Conservation (phyloP, 2,113 vertebrate genomes). For the Channa argus region DNA sequence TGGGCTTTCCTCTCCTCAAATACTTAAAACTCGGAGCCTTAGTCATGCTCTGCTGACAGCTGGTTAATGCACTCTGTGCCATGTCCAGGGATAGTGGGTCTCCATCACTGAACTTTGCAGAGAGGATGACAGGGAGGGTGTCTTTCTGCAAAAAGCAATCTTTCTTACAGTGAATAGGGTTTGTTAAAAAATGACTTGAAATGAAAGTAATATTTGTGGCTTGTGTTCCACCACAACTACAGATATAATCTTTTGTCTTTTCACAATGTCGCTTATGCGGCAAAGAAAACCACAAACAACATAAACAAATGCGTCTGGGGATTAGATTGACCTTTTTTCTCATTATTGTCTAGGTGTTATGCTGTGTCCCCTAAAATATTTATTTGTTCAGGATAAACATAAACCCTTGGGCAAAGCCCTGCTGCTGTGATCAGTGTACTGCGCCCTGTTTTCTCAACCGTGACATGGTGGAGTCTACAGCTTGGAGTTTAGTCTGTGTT, state of each 20-base stretch:
- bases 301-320: conserved; percentile 2
- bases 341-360: conserved; percentile 23
- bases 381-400: conserved; percentile 45
- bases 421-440: conserved; percentile 16
- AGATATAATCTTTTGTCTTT: conserved; percentile 24
- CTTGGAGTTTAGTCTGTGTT: background rate
- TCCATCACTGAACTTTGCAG: conserved; percentile 50
- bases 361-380: conserved; percentile 18
- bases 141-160: conserved; percentile 22
- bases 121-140: conserved; percentile 41
- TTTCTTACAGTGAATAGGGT: background rate
- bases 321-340: conserved; percentile 38
- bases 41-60: conserved; percentile 72
- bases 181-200: background rate
- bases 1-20: conserved; percentile 43
- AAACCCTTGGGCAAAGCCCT: conserved; percentile 26
- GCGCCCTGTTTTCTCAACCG: conserved; percentile 13
- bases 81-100: conserved; percentile 53
- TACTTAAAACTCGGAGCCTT: conserved; percentile 49
- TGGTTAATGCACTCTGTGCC: conserved; percentile 73
- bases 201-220: conserved; percentile 4
- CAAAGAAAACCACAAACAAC: conserved; percentile 2
- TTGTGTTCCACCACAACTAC: background rate
- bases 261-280: conserved; percentile 17
- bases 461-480: conserved; percentile 15